Conservation (phyloP, 2,797 vertebrate species). For the Chloroceryle amazona region DNA sequence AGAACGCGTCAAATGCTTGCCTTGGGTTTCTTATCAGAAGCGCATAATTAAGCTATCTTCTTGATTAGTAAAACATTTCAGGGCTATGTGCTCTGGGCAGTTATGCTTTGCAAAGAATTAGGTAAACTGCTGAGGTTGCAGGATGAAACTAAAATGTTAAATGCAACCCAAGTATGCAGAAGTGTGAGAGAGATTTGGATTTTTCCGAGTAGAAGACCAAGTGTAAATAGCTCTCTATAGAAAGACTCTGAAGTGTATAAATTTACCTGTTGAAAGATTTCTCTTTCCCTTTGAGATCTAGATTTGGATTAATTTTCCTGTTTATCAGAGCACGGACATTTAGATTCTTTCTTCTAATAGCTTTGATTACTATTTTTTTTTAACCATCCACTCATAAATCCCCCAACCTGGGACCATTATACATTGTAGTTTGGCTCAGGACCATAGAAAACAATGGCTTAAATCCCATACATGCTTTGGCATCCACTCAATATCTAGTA, state of each 20-base stretch:
- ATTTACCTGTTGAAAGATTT: neutral
- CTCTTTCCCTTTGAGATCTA: neutral
- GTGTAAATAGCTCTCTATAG: neutral
- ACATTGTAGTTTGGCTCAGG: slow-evolving; percentile 56
- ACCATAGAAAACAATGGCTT: slow-evolving; percentile 74
- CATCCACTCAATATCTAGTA: slow-evolving; percentile 12
- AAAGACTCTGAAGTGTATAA: neutral
- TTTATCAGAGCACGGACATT: slow-evolving; percentile 1
- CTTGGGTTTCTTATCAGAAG: neutral
- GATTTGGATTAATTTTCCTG: neutral
- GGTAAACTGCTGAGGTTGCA: slow-evolving; percentile 22
- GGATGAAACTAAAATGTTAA: neutral
- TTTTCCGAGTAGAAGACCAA: neutral
- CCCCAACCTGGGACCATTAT: slow-evolving; percentile 55
- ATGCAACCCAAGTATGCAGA: neutral
- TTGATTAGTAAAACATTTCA: neutral
- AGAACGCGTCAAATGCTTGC: neutral
- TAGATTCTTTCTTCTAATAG: neutral
- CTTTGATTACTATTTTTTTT: slow-evolving; percentile 42
- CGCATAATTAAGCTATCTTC: neutral
- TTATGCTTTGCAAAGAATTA: neutral
- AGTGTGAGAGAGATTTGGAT: neutral
- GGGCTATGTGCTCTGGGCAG: neutral
- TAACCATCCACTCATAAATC: slow-evolving; percentile 49
- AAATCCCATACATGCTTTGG: slow-evolving; percentile 66